Percentiles rank a stretch among this genome's conserved stretches.
Evolutionary conservation across 1,140 invertebrate species (phyloP).

Genomic region (Zophobas morio): DNA sequence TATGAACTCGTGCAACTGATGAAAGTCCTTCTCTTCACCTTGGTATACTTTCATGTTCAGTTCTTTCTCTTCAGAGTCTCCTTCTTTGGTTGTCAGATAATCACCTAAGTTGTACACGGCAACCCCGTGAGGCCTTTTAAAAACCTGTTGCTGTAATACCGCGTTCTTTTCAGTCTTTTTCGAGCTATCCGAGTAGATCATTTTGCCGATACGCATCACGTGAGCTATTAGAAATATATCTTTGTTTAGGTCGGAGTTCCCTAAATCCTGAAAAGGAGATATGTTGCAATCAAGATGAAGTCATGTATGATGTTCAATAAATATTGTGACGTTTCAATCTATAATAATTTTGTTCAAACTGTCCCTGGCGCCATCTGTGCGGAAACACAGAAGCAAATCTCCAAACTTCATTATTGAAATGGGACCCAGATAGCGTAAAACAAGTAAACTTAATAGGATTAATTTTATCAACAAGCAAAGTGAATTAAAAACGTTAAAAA

Average conservation of each 20-base stretch:
- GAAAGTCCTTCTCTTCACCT: conserved; percentile 92
- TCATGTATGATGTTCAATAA: not conserved
- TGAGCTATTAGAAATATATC: conserved; percentile 91
- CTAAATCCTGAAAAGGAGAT: conserved; percentile 72
- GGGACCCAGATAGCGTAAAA: no score
- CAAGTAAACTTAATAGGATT: no score
- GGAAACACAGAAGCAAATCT: no score
- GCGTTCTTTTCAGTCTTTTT: conserved; percentile 73
- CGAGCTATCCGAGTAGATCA: conserved; percentile 86
- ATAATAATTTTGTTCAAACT: no score
- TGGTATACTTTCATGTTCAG: conserved; percentile 80
- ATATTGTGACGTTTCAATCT: no score
- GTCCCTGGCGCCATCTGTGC: no score
- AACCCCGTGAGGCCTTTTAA: conserved; percentile 86
- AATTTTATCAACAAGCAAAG: no score
- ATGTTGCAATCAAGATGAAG: not conserved
- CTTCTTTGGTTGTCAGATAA: conserved; percentile 74
- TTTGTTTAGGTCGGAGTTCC: conserved; percentile 83
- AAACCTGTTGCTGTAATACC: conserved; percentile 71
- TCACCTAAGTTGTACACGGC: conserved; percentile 82
- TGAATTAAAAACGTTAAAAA: no score
- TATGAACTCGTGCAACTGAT: conserved; percentile 89
- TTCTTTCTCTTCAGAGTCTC: conserved; percentile 78
- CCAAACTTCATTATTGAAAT: no score
- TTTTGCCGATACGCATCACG: conserved; percentile 89